phyloP scores from a whole-genome alignment of 1,140 invertebrate species.

The Nomia melanderi region DNA sequence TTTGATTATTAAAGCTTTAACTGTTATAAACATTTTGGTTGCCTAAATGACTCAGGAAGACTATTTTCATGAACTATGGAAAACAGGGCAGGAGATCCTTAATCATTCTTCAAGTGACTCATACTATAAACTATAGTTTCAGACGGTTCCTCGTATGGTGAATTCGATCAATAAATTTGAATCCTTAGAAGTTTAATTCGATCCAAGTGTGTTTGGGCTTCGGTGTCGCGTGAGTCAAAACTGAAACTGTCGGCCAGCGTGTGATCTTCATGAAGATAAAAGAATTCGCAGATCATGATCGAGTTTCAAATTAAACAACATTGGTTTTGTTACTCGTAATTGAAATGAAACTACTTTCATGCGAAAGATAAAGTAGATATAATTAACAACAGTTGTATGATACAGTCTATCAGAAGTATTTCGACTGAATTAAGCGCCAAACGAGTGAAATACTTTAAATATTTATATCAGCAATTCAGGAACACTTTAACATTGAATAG shows the following conservation, averaged over 20 bases:
- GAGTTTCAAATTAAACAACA: not conserved
- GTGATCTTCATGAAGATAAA: not conserved
- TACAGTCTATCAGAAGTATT: no score
- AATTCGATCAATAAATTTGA: slow-evolving; percentile 46
- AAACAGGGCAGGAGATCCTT: not conserved
- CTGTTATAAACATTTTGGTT: no score
- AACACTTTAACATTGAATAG: no score
- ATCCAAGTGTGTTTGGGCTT: slow-evolving; percentile 44
- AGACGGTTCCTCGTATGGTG: not conserved
- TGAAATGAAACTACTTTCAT: not conserved
- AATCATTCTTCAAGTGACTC: not conserved
- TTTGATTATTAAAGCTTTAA: no score
- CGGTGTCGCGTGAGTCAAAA: slow-evolving; percentile 40
- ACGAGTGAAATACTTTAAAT: no score
- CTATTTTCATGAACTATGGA: not conserved
- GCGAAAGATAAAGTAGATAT: no score
- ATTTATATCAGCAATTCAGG: no score
- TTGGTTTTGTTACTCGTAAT: not conserved
- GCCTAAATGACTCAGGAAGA: no score
- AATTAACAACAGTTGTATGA: no score
- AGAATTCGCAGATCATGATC: not conserved
- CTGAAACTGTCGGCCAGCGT: not conserved
- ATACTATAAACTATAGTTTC: not conserved
- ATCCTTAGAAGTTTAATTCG: slow-evolving; percentile 49
- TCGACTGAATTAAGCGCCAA: no score